Percentiles rank a stretch among this genome's conserved stretches.
These are phyloP conservation scores for Oxyscelio sp. DNA, from an alignment of 2,888 invertebrate species.

Conservation along the genomic window DNA sequence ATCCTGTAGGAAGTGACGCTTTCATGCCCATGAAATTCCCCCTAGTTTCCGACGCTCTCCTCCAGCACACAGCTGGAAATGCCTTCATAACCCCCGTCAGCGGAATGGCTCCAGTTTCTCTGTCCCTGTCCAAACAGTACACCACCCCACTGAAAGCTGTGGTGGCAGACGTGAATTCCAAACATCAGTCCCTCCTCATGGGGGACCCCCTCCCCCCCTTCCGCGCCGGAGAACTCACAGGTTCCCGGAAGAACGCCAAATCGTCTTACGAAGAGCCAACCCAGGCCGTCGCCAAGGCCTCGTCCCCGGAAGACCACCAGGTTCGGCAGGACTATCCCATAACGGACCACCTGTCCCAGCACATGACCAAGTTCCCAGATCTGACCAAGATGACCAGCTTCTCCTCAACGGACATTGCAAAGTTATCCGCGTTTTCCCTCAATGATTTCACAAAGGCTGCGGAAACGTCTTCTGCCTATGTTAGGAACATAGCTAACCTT, in stretches of 20 bases:
- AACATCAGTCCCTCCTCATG: conserved; percentile 65
- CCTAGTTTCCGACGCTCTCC: conserved; percentile 93
- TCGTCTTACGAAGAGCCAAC: conserved; percentile 84
- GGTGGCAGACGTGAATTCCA: conserved; percentile 56
- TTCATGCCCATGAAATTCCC: conserved; percentile 92
- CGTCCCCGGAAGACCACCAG: conserved; percentile 80
- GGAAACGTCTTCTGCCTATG: conserved; percentile 84
- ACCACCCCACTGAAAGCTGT: conserved; percentile 76
- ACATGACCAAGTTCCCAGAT: conserved; percentile 86
- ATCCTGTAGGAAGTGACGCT: conserved; percentile 89
- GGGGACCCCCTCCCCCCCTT: conserved; percentile 85
- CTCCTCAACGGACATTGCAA: conserved; percentile 85
- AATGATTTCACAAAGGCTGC: conserved; percentile 86
- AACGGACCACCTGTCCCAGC: conserved; percentile 84
- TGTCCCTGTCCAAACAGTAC: conserved; percentile 85
- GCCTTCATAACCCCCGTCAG: conserved; percentile 92
- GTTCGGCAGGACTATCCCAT: conserved; percentile 84
- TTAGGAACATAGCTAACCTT: conserved; percentile 86
- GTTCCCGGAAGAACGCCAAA: conserved; percentile 86
- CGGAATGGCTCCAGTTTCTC: conserved; percentile 79
- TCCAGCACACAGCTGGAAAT: conserved; percentile 93
- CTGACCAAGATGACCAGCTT: conserved; percentile 85
- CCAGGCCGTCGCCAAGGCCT: conserved; percentile 83
- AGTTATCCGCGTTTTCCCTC: conserved; percentile 85
- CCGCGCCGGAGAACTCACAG: conserved; percentile 86